Conservation (phyloP, 2,797 vertebrate genomes). For the Melopsittacus undulatus region DNA sequence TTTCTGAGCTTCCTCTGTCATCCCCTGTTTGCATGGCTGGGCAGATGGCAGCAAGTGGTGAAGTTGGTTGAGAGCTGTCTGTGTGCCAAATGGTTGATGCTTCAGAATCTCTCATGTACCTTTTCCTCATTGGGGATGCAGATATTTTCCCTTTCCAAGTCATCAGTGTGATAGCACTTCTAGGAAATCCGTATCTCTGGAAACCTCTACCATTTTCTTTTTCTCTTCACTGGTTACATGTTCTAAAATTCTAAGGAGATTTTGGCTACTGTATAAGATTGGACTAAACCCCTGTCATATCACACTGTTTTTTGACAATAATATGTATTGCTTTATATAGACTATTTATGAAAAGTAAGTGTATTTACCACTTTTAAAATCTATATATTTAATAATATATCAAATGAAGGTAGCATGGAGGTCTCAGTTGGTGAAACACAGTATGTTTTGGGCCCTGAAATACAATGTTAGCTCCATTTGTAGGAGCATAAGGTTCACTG, state of each 20-base stretch:
- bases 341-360: not conserved
- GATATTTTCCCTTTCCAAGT: not conserved
- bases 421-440: not conserved
- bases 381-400: not conserved
- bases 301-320: not conserved
- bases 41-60: not conserved
- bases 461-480: not conserved
- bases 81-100: not conserved
- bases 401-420: not conserved
- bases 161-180: not conserved
- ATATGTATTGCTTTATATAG: not conserved
- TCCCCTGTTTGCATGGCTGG: not conserved
- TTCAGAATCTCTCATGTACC: not conserved
- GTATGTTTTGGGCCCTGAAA: not conserved
- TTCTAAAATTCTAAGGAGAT: not conserved
- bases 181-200: not conserved
- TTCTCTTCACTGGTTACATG: not conserved
- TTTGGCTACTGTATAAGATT: not conserved
- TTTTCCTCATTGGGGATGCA: not conserved
- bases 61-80: not conserved
- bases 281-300: not conserved
- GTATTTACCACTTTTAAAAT: not conserved
- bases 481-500: not conserved
- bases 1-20: not conserved
- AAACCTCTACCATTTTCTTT: not conserved